Evolutionary conservation across 2,888 invertebrate species (phyloP).

Genomic region (Lamellibrachia satsuma): DNA sequence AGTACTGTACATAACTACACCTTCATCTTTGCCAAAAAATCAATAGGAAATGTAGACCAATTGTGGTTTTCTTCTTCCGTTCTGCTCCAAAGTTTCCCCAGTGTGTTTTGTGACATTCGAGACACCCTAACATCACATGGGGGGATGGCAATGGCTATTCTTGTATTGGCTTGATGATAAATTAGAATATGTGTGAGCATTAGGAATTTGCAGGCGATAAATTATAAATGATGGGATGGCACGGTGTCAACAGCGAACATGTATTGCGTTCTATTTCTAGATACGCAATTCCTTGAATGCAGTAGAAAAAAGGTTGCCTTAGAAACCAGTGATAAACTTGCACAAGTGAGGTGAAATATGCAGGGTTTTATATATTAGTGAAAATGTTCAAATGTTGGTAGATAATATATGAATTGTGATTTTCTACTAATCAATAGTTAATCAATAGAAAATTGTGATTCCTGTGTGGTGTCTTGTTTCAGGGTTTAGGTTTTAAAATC

Average conservation of each 20-base stretch:
- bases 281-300: not conserved
- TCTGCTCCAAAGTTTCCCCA: not conserved
- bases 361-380: not conserved
- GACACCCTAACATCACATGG: not conserved
- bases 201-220: not conserved
- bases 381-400: too few species aligned
- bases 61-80: not conserved
- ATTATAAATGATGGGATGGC: not conserved
- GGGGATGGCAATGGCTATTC: not conserved
- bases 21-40: not conserved
- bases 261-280: not conserved
- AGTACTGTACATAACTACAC: not conserved
- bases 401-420: too few species aligned
- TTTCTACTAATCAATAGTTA: too few species aligned
- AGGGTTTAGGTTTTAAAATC: not conserved
- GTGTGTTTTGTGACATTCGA: not conserved
- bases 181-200: not conserved
- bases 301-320: not conserved
- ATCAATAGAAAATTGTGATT: too few species aligned
- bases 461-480: not conserved
- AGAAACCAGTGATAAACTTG: not conserved
- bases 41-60: not conserved
- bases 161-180: not conserved
- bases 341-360: not conserved
- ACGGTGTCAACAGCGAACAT: not conserved